Evolutionary conservation across 2,797 vertebrate genomes (phyloP).

Genomic region (Pangasius djambal): DNA sequence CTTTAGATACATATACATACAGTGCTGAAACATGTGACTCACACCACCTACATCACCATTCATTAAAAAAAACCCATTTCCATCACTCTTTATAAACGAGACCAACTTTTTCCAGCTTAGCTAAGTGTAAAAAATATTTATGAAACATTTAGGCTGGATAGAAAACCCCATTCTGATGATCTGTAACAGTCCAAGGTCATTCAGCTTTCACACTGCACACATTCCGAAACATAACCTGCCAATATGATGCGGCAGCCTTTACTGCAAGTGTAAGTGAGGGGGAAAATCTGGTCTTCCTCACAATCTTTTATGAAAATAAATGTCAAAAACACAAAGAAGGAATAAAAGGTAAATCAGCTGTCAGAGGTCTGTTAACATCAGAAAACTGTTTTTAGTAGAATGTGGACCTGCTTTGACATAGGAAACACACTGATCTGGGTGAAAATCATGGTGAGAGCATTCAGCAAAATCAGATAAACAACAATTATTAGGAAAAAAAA

Average conservation of each 20-base stretch:
- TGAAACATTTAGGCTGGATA: neutral
- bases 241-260: neutral
- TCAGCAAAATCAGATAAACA: neutral
- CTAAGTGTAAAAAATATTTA: neutral
- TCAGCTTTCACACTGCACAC: neutral
- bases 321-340: neutral
- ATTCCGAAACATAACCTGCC: neutral
- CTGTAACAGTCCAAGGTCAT: neutral
- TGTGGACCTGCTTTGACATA: neutral
- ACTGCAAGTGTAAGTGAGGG: neutral
- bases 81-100: neutral
- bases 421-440: neutral
- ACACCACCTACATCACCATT: neutral
- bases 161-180: neutral
- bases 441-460: neutral
- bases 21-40: neutral
- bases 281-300: neutral
- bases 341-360: neutral
- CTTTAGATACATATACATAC: neutral
- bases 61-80: neutral
- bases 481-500: neutral
- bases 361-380: neutral
- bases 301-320: neutral
- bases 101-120: neutral
- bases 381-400: neutral